Conservation (phyloP, 2,113 vertebrate species). For the Gymnorhina tibicen region DNA sequence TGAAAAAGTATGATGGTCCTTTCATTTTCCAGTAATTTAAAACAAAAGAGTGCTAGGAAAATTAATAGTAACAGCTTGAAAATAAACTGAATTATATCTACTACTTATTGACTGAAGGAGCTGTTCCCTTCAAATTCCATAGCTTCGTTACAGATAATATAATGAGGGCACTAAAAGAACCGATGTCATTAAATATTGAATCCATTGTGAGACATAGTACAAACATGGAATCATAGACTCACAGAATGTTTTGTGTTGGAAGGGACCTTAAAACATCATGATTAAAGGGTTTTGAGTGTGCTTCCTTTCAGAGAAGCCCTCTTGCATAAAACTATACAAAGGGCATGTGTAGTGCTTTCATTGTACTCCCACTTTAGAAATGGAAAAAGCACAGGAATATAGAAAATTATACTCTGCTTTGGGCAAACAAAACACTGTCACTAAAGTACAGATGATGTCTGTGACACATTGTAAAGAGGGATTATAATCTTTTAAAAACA, state of each 20-base stretch:
- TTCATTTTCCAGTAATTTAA: conserved; percentile 41
- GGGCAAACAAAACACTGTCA: background rate
- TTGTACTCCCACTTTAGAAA: background rate
- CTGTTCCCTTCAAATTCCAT: background rate
- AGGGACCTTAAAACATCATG: background rate
- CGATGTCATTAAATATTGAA: background rate
- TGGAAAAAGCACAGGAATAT: background rate
- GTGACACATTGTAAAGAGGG: background rate
- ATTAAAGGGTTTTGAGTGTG: background rate
- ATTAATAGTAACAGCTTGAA: background rate
- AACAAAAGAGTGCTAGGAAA: conserved; percentile 5
- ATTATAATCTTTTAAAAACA: background rate
- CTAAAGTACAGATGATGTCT: background rate
- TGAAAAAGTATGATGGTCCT: background rate
- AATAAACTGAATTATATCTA: background rate
- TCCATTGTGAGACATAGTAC: rapidly evolving
- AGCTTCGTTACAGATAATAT: background rate
- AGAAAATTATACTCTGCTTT: background rate
- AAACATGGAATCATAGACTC: background rate
- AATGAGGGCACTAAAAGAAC: background rate
- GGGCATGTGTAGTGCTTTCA: background rate
- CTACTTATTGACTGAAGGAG: background rate
- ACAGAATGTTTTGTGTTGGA: background rate
- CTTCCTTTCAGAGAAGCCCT: background rate
- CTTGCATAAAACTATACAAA: background rate